These are phyloP conservation scores for Oncorhynchus kisutch DNA, from an alignment of 2,113 vertebrate species.

Conservation along the genomic window DNA sequence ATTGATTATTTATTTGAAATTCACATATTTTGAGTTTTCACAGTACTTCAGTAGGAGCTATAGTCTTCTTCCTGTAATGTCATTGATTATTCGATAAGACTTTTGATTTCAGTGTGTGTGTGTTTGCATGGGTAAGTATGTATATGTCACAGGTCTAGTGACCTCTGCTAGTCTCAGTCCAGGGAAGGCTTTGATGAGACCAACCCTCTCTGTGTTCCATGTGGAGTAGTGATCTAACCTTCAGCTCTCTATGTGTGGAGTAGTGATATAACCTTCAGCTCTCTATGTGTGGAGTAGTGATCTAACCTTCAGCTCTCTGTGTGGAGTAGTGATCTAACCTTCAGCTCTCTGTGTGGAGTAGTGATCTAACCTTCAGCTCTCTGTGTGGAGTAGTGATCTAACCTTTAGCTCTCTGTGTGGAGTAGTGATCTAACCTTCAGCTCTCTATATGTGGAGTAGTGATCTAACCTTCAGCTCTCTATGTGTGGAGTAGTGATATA, in stretches of 20 bases:
- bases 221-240: conserved; percentile 68
- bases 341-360: conserved; percentile 54
- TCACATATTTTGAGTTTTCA: conserved; percentile 56
- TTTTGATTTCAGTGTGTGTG: conserved; percentile 69
- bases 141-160: conserved; percentile 67
- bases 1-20: conserved; percentile 65
- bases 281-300: conserved; percentile 60
- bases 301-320: conserved; percentile 71
- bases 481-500: no score
- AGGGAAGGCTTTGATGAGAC: conserved; percentile 73
- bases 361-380: no score
- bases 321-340: conserved; percentile 47
- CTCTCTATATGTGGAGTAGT: no score
- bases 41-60: conserved; percentile 39
- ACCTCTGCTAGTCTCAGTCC: conserved; percentile 68
- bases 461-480: no score
- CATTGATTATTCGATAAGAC: conserved; percentile 71
- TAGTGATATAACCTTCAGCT: no score
- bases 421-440: no score
- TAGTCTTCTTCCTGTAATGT: conserved; percentile 56
- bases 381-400: no score
- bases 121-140: no score
- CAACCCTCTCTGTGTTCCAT: conserved; percentile 69
- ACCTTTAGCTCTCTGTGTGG: no score
- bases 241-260: conserved; percentile 67